Evolutionary conservation across 1,140 invertebrate genomes (phyloP).

Genomic region (Meloidogyne exigua): DNA sequence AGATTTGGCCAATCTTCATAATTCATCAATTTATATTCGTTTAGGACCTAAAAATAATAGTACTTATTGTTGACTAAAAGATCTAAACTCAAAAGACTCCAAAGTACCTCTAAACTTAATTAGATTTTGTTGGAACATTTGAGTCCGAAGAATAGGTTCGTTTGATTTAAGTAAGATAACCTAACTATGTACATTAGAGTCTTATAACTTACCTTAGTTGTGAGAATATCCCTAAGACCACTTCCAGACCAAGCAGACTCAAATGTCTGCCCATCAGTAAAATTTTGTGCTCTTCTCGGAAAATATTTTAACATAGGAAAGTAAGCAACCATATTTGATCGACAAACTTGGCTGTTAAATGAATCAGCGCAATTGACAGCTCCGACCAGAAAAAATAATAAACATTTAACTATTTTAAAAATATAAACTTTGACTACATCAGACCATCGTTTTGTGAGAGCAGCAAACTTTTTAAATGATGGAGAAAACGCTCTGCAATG

Average conservation of each 20-base stretch:
- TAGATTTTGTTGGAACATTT: too few relatives aligned
- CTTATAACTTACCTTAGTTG: conserved; percentile 37
- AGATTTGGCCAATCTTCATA: conserved; percentile 62
- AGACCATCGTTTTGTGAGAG: conserved; percentile 50
- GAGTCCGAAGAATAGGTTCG: too few relatives aligned
- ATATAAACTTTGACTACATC: conserved; percentile 39
- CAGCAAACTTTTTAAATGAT: conserved; percentile 56
- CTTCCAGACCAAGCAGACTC: conserved; percentile 58
- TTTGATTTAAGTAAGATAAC: too few relatives aligned
- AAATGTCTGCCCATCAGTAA: conserved; percentile 46
- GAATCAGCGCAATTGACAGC: conserved; percentile 61
- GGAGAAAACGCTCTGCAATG: conserved; percentile 63
- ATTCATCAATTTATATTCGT: conserved; percentile 52
- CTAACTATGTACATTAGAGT: too few relatives aligned
- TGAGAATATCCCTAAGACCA: conserved; percentile 54
- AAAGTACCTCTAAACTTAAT: too few relatives aligned
- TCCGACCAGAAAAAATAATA: conserved; percentile 33
- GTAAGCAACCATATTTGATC: conserved; percentile 54
- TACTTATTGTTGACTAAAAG: too few relatives aligned
- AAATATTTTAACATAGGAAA: conserved; percentile 64
- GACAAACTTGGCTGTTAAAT: conserved; percentile 58
- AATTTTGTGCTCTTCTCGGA: conserved; percentile 44
- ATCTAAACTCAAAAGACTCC: too few relatives aligned
- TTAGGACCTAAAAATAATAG: conserved; percentile 28
- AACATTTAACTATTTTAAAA: neutral